These are phyloP conservation scores for Stichodactyla helianthus DNA, from an alignment of 64 coral and sea anemone species.

Conservation along the genomic window DNA sequence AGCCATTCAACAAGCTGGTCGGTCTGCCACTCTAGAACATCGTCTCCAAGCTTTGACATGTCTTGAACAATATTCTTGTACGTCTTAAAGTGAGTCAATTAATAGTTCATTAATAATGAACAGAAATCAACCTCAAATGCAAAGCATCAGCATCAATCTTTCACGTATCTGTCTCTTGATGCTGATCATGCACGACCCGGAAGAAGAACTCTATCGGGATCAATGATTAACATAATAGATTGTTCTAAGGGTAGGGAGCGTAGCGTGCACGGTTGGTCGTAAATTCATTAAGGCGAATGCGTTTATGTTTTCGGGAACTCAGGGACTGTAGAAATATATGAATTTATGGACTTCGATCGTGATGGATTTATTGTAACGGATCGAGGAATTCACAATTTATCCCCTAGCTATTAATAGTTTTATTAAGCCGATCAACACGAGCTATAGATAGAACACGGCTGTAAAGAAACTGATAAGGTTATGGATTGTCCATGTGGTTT, in stretches of 20 bases:
- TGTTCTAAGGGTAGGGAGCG: background rate
- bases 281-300: too few species aligned
- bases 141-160: background rate
- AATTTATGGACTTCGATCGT: too few species aligned
- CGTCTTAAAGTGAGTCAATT: background rate
- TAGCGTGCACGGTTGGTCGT: too few species aligned
- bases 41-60: slow-evolving; percentile 13
- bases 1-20: slow-evolving; percentile 8
- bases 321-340: too few species aligned
- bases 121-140: background rate
- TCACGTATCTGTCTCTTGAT: background rate
- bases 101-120: background rate
- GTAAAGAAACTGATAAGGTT: too few species aligned
- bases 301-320: too few species aligned
- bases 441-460: too few species aligned
- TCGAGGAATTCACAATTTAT: too few species aligned
- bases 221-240: background rate
- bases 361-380: too few species aligned
- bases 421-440: too few species aligned
- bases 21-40: background rate
- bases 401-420: too few species aligned
- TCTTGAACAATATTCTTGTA: background rate
- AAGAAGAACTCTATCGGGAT: background rate
- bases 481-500: too few species aligned
- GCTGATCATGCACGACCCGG: background rate